Evolutionary conservation across 2,113 vertebrate genomes (phyloP), one percentile per base, ranked within the genome.

Genomic region (Brevimyrus niger): DNA sequence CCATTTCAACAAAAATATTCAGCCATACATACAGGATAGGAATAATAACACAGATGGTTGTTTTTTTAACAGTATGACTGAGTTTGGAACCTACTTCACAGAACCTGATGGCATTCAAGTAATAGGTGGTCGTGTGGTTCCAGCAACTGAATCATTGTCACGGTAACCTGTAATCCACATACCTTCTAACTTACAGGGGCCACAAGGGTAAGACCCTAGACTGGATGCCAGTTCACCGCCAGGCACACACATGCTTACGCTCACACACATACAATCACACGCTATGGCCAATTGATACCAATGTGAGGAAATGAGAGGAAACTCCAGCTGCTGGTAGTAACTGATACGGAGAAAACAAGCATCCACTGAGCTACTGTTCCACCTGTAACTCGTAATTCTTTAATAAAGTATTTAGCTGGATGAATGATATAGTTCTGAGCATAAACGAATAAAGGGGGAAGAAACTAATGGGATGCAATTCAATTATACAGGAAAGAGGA

Each of bases 401-500:
- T 42, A 80, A 38, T 38, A 65, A 65, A 65, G n/a, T 13, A 17
- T 42, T 38, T 19, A 19, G 73, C 73, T 42, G 73, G 82, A 15
- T 1, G 23, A 48, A 85, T 27, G 21, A 48, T 48, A 46, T 11
- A 85, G 44, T 44, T 48, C 23, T 48, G 11, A 44, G 27, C 44
- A 85, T 19, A 80, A 85, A 53, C 23, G 48, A 38, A 19, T 15
- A 58, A 87, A 87, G 17, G 23, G 31, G 86, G 35, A 58, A 58
- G 27, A 87, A 55, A 53, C 1, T 0, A 87, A 55, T 51, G 44
- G 38, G 38, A 44, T 23, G 50, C 38, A 87, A 87, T 87, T 31
- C 19, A 51, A 35, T 87, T 55, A 65, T 7, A 44, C 35, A 80
- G 93, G 48, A 92, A 53, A n/a, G 73, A 90, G 23, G 86, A 88